Percentiles rank a stretch among this genome's conserved stretches.
These are phyloP conservation scores for Sthenelais limicola DNA, from an alignment of 2,888 invertebrate genomes.

Conservation along the genomic window DNA sequence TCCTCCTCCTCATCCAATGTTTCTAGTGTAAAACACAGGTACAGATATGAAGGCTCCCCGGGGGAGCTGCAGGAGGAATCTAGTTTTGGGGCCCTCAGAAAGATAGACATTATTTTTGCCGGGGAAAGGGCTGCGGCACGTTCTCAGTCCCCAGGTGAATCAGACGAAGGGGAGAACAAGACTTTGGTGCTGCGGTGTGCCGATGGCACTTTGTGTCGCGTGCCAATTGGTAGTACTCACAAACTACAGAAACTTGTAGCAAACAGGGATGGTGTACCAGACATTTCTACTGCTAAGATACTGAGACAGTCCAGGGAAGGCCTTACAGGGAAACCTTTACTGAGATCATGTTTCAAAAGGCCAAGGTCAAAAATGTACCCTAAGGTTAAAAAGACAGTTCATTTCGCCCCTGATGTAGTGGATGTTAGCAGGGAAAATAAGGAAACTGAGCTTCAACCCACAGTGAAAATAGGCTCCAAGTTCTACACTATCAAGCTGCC, in stretches of 20 bases:
- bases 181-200: constrained; percentile 15
- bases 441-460: constrained; percentile 4
- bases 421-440: constrained; percentile 22
- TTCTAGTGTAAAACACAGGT: constrained; percentile 1
- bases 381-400: background rate
- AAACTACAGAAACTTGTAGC: constrained; percentile 24
- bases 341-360: constrained; percentile 12
- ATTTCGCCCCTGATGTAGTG: constrained; percentile 9
- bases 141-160: background rate
- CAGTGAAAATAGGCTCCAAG: constrained; percentile 18
- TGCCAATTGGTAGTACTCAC: constrained; percentile 12
- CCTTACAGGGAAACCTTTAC: background rate
- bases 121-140: constrained; percentile 7
- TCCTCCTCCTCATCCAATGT: background rate
- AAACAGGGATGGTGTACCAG: background rate
- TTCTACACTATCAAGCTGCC: constrained; percentile 19
- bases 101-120: constrained; percentile 28
- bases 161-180: background rate
- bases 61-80: background rate
- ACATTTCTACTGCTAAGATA: too few relatives aligned
- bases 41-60: background rate
- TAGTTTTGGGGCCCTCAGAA: constrained; percentile 11
- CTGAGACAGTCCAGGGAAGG: too few relatives aligned
- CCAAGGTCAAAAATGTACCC: background rate
- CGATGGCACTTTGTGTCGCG: constrained; percentile 18